Evolutionary conservation across 1,140 invertebrate species (phyloP).

Genomic region (Zophobas morio): DNA sequence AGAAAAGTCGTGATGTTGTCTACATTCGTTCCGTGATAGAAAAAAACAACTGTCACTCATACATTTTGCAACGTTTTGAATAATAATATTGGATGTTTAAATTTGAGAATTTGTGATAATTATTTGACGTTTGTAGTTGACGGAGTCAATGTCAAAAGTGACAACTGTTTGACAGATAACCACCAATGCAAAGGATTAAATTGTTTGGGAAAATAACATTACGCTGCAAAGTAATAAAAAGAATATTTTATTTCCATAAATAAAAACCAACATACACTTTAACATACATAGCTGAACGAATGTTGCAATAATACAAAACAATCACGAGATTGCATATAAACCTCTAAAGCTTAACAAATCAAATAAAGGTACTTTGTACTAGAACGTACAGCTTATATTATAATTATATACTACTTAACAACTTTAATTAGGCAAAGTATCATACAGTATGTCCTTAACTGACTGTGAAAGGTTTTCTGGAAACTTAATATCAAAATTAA

Average conservation of each 20-base stretch:
- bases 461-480: conserved; percentile 80
- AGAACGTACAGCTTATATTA: conserved; percentile 39
- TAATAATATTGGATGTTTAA: not conserved
- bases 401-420: not conserved
- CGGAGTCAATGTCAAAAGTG: conserved; percentile 4
- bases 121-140: not conserved
- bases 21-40: not conserved
- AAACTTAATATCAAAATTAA: conserved; percentile 93
- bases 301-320: conserved; percentile 12
- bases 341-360: conserved; percentile 5
- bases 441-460: conserved; percentile 81
- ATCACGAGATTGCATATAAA: conserved; percentile 9
- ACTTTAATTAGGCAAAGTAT: conserved; percentile 74
- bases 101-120: not conserved
- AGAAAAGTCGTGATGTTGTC: not conserved
- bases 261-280: too few relatives aligned
- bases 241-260: too few relatives aligned
- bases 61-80: conserved; percentile 6
- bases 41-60: conserved; percentile 9
- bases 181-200: too few relatives aligned
- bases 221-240: too few relatives aligned
- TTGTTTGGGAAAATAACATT: too few relatives aligned
- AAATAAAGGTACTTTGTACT: conserved; percentile 24
- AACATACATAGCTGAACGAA: too few relatives aligned
- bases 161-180: too few relatives aligned